A percentile compares a stretch with the other conserved stretches of the same genome.
Evolutionary conservation across 1,140 invertebrate genomes (phyloP).

Genomic region (Pantala flavescens): DNA sequence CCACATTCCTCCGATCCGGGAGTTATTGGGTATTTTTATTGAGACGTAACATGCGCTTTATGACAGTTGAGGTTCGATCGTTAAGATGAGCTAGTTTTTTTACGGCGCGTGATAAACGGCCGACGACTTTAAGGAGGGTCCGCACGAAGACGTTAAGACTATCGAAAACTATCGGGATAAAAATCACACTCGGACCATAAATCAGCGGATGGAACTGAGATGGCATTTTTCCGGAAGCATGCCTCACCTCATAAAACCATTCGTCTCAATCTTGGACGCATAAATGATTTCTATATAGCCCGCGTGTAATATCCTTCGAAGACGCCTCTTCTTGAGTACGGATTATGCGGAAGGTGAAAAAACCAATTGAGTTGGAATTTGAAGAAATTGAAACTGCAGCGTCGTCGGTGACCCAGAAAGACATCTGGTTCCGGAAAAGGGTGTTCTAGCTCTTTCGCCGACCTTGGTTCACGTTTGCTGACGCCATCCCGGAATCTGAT

Average conservation of each 20-base stretch:
- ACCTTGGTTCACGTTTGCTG: too few species aligned
- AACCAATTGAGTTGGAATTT: too few species aligned
- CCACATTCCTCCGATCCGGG: not conserved
- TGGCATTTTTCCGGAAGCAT: not conserved
- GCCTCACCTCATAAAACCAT: not conserved
- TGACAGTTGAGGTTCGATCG: conserved; percentile 3
- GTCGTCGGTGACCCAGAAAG: too few species aligned
- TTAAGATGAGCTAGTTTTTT: conserved; percentile 7
- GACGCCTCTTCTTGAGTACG: too few species aligned
- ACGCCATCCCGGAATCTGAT: too few species aligned
- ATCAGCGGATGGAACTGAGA: not conserved
- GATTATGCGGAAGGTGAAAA: too few species aligned
- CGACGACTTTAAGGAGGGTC: not conserved
- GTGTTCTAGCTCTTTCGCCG: too few species aligned
- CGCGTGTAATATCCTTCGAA: too few species aligned
- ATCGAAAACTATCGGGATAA: not conserved
- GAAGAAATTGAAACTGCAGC: too few species aligned
- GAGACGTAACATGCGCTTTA: not conserved
- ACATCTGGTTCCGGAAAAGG: too few species aligned
- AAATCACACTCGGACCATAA: not conserved
- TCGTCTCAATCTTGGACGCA: not conserved
- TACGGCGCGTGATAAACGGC: not conserved
- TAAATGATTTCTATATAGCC: not conserved
- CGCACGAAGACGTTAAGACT: not conserved
- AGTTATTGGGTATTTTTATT: conserved; percentile 10